Conservation (phyloP, 1,140 invertebrate genomes). For the Drosophila auraria region DNA sequence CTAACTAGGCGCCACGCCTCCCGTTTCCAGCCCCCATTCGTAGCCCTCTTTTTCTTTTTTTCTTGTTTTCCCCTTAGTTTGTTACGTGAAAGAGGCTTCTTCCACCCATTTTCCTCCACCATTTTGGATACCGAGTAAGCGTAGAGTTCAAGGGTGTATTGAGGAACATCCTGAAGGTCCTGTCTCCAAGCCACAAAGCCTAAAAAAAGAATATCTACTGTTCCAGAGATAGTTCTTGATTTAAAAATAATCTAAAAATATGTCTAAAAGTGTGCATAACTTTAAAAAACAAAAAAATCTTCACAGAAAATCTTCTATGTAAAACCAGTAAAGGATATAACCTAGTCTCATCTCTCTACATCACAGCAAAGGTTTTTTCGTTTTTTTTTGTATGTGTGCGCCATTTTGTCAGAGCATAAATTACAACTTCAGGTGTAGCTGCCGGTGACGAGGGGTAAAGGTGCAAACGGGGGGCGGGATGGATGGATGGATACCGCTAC, state of each 20-base stretch:
- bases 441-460: constrained; percentile 14
- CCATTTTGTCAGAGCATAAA: constrained; percentile 79
- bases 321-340: background rate
- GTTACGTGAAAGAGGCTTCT: constrained; percentile 60
- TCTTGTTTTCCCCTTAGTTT: constrained; percentile 12
- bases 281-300: too few species aligned
- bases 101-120: constrained; percentile 26
- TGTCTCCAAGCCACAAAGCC: too few species aligned
- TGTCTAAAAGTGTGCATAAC: background rate
- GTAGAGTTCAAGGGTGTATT: constrained; percentile 7
- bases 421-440: constrained; percentile 77
- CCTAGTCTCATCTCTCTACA: background rate
- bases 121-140: background rate
- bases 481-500: constrained; percentile 16
- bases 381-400: constrained; percentile 56
- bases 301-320: too few species aligned
- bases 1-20: constrained; percentile 38
- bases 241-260: background rate
- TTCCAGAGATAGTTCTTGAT: background rate
- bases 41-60: constrained; percentile 26
- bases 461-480: constrained; percentile 1
- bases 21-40: constrained; percentile 16
- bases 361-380: background rate
- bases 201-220: too few species aligned
- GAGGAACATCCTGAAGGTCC: background rate